Evolutionary conservation across 1,140 invertebrate genomes (phyloP).

Genomic region (Trypoxylus dichotomus): DNA sequence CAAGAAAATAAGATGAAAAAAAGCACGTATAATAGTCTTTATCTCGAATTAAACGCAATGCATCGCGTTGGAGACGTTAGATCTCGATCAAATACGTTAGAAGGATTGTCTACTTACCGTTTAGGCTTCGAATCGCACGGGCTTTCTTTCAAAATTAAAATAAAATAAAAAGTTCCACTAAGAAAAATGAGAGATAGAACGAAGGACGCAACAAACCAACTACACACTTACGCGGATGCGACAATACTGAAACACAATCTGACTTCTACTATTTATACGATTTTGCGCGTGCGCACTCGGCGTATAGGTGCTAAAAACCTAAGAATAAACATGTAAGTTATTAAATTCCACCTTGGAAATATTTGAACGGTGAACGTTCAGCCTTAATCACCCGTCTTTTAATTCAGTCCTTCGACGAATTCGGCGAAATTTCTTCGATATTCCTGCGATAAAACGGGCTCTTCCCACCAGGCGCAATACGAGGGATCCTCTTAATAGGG

Average conservation of each 20-base stretch:
- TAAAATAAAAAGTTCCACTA: neutral
- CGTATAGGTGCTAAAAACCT: neutral
- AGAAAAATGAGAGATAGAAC: neutral
- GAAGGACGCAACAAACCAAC: neutral
- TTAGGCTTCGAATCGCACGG: neutral
- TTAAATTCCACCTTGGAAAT: neutral
- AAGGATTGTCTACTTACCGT: conserved; percentile 1
- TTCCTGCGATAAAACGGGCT: neutral
- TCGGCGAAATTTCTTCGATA: neutral
- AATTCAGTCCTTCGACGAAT: neutral
- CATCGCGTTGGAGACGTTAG: neutral
- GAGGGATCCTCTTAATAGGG: too few relatives aligned
- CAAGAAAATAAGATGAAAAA: too few relatives aligned
- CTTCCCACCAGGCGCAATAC: neutral
- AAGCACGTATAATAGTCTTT: neutral
- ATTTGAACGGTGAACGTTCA: neutral
- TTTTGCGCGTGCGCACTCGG: neutral
- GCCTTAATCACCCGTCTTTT: neutral
- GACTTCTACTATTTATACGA: conserved; percentile 19
- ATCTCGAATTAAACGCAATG: neutral
- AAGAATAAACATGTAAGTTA: neutral
- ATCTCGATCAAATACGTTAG: neutral
- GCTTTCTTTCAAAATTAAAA: conserved; percentile 3
- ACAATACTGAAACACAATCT: conserved; percentile 24
- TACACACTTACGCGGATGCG: neutral